Percentiles rank a stretch among this genome's conserved stretches.
Conservation (phyloP, 2,113 vertebrate species). For the Corythornis cristatus region DNA sequence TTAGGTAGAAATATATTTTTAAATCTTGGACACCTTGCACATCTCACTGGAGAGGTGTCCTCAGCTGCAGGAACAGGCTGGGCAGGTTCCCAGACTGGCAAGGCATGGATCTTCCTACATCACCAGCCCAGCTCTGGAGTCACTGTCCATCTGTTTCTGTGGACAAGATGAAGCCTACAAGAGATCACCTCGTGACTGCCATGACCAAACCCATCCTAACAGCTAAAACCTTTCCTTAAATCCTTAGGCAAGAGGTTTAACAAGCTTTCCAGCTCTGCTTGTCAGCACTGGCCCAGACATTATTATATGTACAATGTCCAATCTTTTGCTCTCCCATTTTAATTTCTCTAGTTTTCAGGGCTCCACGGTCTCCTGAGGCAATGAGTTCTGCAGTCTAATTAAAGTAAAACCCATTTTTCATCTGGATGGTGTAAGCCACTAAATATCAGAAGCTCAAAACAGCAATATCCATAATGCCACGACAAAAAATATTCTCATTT, state of each 20-base stretch:
- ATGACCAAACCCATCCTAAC: neutral
- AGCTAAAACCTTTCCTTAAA: neutral
- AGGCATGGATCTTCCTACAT: neutral
- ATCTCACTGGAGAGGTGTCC: neutral
- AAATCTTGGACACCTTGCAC: neutral
- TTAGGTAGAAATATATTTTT: neutral
- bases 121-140: neutral
- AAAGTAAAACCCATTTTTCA: constrained; percentile 2
- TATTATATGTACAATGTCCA: neutral
- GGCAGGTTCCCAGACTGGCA: neutral
- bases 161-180: neutral
- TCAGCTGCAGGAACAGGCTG: neutral
- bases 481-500: neutral
- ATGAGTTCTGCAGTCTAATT: neutral
- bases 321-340: neutral
- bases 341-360: neutral
- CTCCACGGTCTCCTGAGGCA: neutral
- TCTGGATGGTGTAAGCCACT: neutral
- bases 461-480: neutral
- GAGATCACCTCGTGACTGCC: neutral
- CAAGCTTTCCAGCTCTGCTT: neutral
- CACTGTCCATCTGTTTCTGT: fast-evolving
- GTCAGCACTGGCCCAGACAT: neutral
- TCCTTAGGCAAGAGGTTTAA: neutral
- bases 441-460: constrained; percentile 28